A percentile compares a stretch with the other conserved stretches of the same genome.
Conservation (phyloP, 2,113 vertebrate genomes). For the Dicerorhinus sumatrensis region DNA sequence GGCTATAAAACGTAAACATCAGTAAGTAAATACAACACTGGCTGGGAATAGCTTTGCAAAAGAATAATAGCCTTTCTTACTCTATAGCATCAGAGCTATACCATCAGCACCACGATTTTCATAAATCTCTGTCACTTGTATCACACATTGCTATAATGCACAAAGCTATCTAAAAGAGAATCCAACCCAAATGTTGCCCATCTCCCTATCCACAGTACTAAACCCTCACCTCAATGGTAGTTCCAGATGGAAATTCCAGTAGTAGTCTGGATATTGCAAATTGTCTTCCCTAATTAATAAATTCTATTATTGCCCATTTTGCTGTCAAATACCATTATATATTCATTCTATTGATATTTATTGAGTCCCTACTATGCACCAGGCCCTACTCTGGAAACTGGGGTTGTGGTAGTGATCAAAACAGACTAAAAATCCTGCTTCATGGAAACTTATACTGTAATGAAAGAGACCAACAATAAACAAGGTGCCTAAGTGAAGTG, state of each 20-base stretch:
- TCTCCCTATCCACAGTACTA: not conserved
- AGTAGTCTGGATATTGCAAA: not conserved
- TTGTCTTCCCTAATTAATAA: not conserved
- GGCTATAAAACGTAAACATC: not conserved
- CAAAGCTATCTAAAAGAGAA: not conserved
- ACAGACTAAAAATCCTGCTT: not conserved
- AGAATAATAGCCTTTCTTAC: not conserved
- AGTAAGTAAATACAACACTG: not conserved
- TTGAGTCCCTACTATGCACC: not conserved
- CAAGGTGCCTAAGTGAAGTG: not conserved
- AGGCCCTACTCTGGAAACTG: not conserved
- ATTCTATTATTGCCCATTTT: not conserved
- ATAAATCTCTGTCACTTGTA: not conserved
- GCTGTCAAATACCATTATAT: not conserved
- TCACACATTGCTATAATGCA: not conserved
- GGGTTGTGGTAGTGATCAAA: not conserved
- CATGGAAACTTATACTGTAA: not conserved
- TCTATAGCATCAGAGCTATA: not conserved
- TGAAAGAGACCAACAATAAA: not conserved
- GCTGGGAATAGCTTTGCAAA: not conserved
- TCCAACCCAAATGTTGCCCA: not conserved
- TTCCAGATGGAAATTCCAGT: not conserved
- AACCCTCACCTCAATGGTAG: not conserved
- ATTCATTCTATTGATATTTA: not conserved
- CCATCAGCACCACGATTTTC: not conserved